Base-by-base conservation (phyloP, 30 jellyfish, hydroid and myxozoan genomes). In the Mastigias papua region DNA sequence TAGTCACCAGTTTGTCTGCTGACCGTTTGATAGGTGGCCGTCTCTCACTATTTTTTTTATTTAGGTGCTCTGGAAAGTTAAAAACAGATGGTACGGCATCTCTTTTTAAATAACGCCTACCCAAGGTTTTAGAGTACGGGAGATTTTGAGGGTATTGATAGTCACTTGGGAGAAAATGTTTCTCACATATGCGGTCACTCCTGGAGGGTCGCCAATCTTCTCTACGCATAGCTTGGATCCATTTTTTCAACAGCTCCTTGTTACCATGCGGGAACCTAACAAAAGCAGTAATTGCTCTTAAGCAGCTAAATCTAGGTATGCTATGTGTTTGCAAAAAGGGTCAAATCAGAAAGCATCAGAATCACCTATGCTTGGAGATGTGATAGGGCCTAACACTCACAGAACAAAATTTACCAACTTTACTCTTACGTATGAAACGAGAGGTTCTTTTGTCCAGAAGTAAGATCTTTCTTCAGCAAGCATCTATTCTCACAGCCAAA, bases 191-290 rank as follows among this genome's bases (percentile, higher is more conserved):
- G 22, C 75, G 19, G 31, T 51, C n/a, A 22, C 13, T 22, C 13
- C 9, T 20, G 0, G 69, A 58, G 0, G 90, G 90, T 17, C 60
- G 80, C 80, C 65, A 61, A 35, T 63, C 90, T n/a, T 79, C 63
- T 65, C 81, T 60, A 20, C 69, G 81, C 88, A 61, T 33, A 17
- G 90, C 80, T 5, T 16, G 46, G 26, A 79, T 16, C 90, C 90
- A 79, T 79, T 79, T 79, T 0, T 60, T 58, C 70, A 79, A 32
- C 2, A 79, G 48, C 32, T 62, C 70, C 60, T 50, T 29, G 29
- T 77, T 64, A 26, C 62, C 69, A 64, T 54, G 65, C 32, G 80
- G 80, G 11, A 78, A 58, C 69, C 79, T 78, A 42, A 15, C 54
- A 42, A 42, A 4, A 42, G 54, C 54, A 42, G 54, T 15, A 42